A percentile compares a stretch with the other conserved stretches of the same genome.
Conservation (phyloP, 2,888 invertebrate genomes). For the Ornithoptera priamus region DNA sequence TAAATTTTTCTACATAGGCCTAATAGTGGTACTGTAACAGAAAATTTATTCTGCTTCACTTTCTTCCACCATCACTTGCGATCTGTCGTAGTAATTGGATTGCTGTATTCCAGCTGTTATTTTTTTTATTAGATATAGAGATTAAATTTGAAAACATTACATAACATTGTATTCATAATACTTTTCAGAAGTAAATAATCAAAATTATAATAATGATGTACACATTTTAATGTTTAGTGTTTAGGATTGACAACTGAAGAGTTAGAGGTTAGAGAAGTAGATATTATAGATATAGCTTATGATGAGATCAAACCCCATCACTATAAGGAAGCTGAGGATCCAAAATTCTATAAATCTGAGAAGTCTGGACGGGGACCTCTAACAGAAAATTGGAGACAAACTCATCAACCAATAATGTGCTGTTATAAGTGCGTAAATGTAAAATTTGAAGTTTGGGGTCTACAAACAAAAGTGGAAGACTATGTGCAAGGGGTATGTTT, state of each 20-base stretch:
- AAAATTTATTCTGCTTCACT: not conserved
- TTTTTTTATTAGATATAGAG: too few relatives aligned
- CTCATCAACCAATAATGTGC: constrained; percentile 91
- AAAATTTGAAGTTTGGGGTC: constrained; percentile 95
- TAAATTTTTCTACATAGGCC: not conserved
- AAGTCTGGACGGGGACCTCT: constrained; percentile 92
- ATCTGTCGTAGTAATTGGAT: too few relatives aligned
- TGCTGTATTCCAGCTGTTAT: too few relatives aligned
- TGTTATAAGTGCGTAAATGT: constrained; percentile 94
- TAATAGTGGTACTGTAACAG: not conserved
- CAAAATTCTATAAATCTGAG: constrained; percentile 89
- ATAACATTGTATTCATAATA: too few relatives aligned
- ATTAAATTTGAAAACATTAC: too few relatives aligned
- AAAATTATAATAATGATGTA: not conserved
- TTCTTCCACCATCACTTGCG: too few relatives aligned
- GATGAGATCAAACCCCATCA: constrained; percentile 92
- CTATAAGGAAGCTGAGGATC: constrained; percentile 94
- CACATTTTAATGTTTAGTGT: constrained; percentile 79
- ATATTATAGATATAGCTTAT: constrained; percentile 92
- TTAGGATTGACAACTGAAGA: constrained; percentile 86
- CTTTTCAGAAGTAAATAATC: too few relatives aligned
- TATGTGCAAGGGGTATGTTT: constrained; percentile 88
- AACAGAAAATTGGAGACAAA: constrained; percentile 89
- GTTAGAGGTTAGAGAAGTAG: constrained; percentile 85
- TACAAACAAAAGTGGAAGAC: constrained; percentile 93